These are phyloP conservation scores for Propithecus perrieri DNA, from an alignment of 2,797 vertebrate species.

Conservation along the genomic window DNA sequence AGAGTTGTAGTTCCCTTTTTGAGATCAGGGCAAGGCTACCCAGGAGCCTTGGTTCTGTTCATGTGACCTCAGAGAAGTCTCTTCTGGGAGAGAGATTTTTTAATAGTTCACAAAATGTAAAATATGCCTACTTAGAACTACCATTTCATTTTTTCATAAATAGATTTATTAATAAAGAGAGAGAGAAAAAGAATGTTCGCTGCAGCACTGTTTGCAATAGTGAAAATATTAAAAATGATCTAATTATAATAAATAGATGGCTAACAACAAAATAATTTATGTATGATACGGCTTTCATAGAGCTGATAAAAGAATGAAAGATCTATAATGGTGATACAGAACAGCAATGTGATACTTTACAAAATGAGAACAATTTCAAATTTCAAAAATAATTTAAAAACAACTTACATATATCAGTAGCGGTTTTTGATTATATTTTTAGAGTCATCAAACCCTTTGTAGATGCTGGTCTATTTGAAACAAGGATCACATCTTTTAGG, in stretches of 20 bases:
- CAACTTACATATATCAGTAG: neutral
- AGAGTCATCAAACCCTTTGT: neutral
- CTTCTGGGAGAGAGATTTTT: neutral
- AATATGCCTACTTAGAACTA: neutral
- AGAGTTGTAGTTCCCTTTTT: neutral
- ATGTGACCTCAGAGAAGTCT: neutral
- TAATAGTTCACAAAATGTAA: neutral
- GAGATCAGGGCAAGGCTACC: neutral
- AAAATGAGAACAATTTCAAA: neutral
- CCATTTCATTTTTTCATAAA: neutral
- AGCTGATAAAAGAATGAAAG: neutral
- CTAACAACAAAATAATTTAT: neutral
- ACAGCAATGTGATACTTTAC: neutral
- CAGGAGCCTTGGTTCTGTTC: neutral
- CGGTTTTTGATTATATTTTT: neutral
- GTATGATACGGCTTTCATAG: neutral
- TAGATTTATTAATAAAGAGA: neutral
- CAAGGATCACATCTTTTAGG: neutral
- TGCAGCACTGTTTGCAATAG: neutral
- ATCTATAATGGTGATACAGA: neutral
- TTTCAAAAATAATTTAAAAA: neutral
- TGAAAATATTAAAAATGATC: neutral
- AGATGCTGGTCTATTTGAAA: neutral
- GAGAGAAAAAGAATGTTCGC: neutral
- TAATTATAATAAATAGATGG: neutral